Percentiles rank a stretch among this genome's conserved stretches.
Conservation (phyloP, 2,113 vertebrate genomes). For the Psittacula cyanocephala region DNA sequence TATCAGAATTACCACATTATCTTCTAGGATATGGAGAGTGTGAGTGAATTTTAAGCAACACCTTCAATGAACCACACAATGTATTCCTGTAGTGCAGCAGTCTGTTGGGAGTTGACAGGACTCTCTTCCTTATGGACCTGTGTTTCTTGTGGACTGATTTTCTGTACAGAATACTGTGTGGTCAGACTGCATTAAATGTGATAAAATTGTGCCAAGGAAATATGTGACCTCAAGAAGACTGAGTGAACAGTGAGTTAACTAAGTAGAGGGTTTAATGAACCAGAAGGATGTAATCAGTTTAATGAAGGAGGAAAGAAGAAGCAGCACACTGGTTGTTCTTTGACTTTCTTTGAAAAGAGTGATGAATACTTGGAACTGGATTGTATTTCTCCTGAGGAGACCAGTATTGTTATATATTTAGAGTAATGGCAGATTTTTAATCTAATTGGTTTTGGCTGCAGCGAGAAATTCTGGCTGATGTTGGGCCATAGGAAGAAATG, state of each 20-base stretch:
- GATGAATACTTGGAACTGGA: neutral
- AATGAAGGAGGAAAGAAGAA: neutral
- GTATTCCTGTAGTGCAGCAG: neutral
- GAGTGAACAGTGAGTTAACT: neutral
- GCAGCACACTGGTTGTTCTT: neutral
- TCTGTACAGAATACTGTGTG: neutral
- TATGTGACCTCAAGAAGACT: neutral
- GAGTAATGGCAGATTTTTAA: neutral
- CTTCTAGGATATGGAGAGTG: neutral
- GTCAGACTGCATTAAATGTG: neutral
- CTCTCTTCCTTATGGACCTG: neutral
- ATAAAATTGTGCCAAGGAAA: neutral
- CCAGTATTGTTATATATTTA: neutral
- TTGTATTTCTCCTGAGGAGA: neutral
- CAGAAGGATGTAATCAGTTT: neutral
- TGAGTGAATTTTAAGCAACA: neutral
- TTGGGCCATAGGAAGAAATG: neutral
- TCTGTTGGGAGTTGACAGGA: neutral
- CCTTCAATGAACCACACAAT: rapidly evolving
- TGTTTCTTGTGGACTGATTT: neutral
- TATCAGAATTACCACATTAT: neutral
- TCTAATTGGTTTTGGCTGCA: neutral
- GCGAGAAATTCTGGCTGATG: neutral
- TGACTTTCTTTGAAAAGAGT: neutral
- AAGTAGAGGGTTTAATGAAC: neutral